phyloP scores from a whole-genome alignment of 1,140 invertebrate species.

The Telenomus remus region DNA sequence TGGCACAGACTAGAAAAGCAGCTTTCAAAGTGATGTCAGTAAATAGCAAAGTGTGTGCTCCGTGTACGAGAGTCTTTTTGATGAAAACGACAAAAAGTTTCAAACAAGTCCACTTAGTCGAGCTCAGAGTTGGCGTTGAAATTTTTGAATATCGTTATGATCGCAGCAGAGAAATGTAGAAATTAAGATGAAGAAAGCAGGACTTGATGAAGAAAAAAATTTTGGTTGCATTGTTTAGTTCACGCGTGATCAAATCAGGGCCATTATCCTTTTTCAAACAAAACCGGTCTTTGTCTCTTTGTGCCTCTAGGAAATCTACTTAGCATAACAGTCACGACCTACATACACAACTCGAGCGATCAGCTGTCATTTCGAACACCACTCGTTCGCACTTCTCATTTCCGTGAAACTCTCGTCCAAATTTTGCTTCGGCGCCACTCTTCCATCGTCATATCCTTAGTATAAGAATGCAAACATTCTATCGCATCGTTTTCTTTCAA shows the following conservation, averaged over 20 bases:
- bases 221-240: conserved; percentile 33
- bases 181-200: background rate
- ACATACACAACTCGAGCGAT: conserved; percentile 34
- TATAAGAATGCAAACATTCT: background rate
- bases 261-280: conserved; percentile 45
- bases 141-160: background rate
- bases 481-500: too few relatives aligned
- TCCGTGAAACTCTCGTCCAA: conserved; percentile 2
- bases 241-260: conserved; percentile 25
- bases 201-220: conserved; percentile 2
- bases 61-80: too few relatives aligned
- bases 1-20: conserved; percentile 1
- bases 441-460: background rate
- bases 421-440: conserved; percentile 8
- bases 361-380: conserved; percentile 36
- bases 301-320: conserved; percentile 30
- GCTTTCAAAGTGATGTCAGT: background rate
- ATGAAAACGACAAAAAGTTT: too few relatives aligned
- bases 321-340: conserved; percentile 53
- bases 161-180: too few relatives aligned
- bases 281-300: conserved; percentile 52
- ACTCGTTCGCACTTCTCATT: conserved; percentile 32
- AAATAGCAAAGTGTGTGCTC: conserved; percentile 1
- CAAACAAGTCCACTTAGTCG: too few relatives aligned
- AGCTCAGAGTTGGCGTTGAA: too few relatives aligned